Percentiles rank a stretch among this genome's conserved stretches.
Conservation (phyloP, 2,797 vertebrate genomes). For the Spea hammondii region DNA sequence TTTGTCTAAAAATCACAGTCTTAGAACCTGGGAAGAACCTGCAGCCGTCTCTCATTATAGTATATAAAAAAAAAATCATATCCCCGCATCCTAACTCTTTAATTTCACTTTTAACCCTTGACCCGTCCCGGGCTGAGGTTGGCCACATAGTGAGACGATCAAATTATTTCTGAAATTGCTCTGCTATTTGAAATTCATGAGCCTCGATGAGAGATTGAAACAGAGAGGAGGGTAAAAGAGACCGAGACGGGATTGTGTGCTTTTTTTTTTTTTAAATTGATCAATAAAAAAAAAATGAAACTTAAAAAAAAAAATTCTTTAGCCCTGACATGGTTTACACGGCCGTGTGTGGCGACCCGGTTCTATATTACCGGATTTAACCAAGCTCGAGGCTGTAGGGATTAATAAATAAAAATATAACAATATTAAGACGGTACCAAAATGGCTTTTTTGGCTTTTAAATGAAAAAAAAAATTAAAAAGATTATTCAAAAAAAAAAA, state of each 20-base stretch:
- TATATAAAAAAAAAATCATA: constrained; percentile 28
- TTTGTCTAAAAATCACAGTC: neutral
- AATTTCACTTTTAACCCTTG: constrained; percentile 44
- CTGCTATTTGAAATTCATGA: constrained; percentile 49
- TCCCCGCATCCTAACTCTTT: constrained; percentile 19
- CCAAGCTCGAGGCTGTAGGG: neutral
- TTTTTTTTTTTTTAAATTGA: constrained; percentile 13
- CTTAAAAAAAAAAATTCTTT: neutral
- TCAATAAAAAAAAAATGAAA: constrained; percentile 30
- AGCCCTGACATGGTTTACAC: neutral
- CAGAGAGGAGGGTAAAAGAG: neutral
- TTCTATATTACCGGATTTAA: constrained; percentile 3
- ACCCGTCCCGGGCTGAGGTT: constrained; percentile 20
- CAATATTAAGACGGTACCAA: too few species aligned
- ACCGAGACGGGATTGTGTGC: constrained; percentile 4
- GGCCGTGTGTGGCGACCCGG: neutral
- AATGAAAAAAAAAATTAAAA: too few species aligned
- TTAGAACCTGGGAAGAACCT: neutral
- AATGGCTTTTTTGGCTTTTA: too few species aligned
- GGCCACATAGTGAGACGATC: constrained; percentile 23
- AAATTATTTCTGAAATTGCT: constrained; percentile 40
- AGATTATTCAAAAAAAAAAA: too few species aligned
- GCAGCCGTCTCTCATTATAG: neutral
- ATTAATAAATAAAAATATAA: too few species aligned
- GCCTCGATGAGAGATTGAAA: constrained; percentile 6